Evolutionary conservation across 2,797 vertebrate genomes (phyloP), one percentile per base, ranked within the genome.

Genomic region (Cyclura pinguis): DNA sequence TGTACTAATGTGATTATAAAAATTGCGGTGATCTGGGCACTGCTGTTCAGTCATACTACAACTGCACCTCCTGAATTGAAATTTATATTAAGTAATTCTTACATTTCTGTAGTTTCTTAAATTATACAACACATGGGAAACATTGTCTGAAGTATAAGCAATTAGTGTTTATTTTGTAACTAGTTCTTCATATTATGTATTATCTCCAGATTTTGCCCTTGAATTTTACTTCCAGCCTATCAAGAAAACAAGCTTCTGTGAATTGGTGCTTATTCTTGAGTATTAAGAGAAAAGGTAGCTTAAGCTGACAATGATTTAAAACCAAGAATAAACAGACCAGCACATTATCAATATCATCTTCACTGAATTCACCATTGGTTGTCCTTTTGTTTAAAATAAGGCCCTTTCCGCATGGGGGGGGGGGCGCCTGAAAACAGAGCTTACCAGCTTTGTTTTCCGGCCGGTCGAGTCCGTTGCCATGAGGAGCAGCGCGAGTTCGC

Each of bases 201-300:
- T 64, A 88, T 67, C 24, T 88, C 86, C 74, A 74, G 38, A 24
- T 85, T 90, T 88, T 87, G 22, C 50, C 29, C 94, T 90, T 89
- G 14, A 20, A 64, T 93, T 96, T 94, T 88, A 87, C 24, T 29
- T 93, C 32, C 81, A 93, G 87, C 69, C 72, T 85, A 52, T n/a
- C 10, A 82, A 2, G 76, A 78, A 69, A 85, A 69, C 67, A 85
- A 64, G n/a, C 42, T 64, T 74, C 38, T 0, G n/a, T 6, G 90
- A 6, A 85, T 92, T 62, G 72, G 57, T 86, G 57, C 1, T 1
- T 12, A 80, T 7, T 38, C 6, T 80, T 64, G 84, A 27, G 86
- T 78, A 86, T 32, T 35, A 6, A 59, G 14, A 67, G 27, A 0
- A 1, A 85, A 85, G 22, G 42, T 86, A 74, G 22, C 89, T 85